These are phyloP conservation scores for Delia radicum DNA, from an alignment of 1,140 invertebrate genomes.

Conservation along the genomic window DNA sequence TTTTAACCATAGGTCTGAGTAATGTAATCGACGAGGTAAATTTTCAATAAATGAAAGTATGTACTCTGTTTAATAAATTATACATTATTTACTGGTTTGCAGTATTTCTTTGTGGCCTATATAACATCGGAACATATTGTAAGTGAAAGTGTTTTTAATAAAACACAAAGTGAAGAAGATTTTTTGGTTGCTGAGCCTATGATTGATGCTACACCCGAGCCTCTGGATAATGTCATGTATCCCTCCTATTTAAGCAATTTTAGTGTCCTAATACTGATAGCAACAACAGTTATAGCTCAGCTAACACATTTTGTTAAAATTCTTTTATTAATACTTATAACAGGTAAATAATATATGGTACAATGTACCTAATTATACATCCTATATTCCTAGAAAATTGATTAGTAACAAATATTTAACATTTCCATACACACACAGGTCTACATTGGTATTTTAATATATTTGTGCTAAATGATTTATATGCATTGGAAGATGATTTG, in stretches of 20 bases:
- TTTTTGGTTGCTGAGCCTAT: conserved; percentile 12
- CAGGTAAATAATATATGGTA: conserved; percentile 44
- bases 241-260: conserved; percentile 76
- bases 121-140: conserved; percentile 50
- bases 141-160: conserved; percentile 50
- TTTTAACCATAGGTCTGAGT: conserved; percentile 59
- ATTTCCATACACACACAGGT: conserved; percentile 22
- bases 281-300: conserved; percentile 71
- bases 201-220: background rate
- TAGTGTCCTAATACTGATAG: conserved; percentile 69
- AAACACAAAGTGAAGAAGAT: conserved; percentile 30
- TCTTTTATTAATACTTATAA: conserved; percentile 63
- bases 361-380: background rate
- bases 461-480: conserved; percentile 59
- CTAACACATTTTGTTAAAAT: conserved; percentile 72
- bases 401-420: background rate
- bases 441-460: conserved; percentile 68
- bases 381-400: background rate
- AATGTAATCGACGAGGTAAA: conserved; percentile 65
- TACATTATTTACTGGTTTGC: conserved; percentile 17
- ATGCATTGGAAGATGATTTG: conserved; percentile 62
- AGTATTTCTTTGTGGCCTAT: conserved; percentile 50
- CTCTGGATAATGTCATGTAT: conserved; percentile 57
- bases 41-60: background rate
- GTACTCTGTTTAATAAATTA: background rate